Base-by-base conservation (phyloP, 2,888 invertebrate genomes). In the Nasonia oneida region DNA sequence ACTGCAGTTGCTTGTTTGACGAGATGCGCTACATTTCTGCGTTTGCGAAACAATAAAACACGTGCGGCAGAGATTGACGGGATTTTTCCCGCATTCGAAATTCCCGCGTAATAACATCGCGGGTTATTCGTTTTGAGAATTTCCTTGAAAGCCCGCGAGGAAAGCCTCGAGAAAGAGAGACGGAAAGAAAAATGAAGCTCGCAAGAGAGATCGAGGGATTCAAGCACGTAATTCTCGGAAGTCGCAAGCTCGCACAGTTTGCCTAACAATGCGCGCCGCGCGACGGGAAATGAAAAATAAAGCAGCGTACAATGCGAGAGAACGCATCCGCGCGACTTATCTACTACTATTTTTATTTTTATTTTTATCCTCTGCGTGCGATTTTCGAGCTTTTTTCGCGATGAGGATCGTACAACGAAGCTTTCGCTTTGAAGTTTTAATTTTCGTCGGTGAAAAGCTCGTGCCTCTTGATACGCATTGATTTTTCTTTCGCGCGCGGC, bases 211-310 rank as follows among this genome's bases (percentile, higher is more conserved):
- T 18, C 15, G 53, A 75, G 53, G 90, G 90, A 88, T 91, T 90
- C 89, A 89, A 91, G 91, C 90, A 90, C 90, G 90, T 91, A 89
- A 90, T 89, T 89, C 91, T 90, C 89, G 87, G 78, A 88, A 89
- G 90, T 90, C 89, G 88, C 88, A 87, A 71, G 39, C 18, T 61
- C 18, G 71, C 37, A 90, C 90, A 91, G 91, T 91, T 92, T 91
- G 90, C 90, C 89, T 91, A 90, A 91, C 91, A 90, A 91, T 89
- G 90, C 37, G 85, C 87, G 75, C 82, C 18, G 10, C 64, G 23
- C 64, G 23, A 61, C 10, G 71, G 71, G 37, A 71, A 71, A 71
- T 71, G 71, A 71, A 71, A 71, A 71, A 71, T 71, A 71, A 71
- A 71, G n/a, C 71, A 71, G 23, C 53, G 14, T 18, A 73, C 23